These are phyloP conservation scores for Podarcis muralis DNA, from an alignment of 2,113 vertebrate genomes.

Conservation along the genomic window DNA sequence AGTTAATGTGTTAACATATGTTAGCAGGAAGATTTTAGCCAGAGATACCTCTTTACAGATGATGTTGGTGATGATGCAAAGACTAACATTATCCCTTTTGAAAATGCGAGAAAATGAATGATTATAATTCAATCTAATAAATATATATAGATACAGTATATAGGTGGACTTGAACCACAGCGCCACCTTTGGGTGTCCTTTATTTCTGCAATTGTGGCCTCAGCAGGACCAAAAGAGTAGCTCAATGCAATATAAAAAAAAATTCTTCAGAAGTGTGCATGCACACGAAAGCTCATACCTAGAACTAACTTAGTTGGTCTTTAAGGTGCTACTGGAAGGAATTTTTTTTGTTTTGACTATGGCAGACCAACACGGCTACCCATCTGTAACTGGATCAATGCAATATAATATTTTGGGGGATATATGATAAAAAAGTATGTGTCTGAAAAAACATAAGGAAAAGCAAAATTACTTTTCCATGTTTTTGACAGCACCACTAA, in stretches of 20 bases:
- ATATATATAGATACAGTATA: constrained; percentile 25
- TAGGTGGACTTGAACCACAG: constrained; percentile 78
- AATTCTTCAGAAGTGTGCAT: too few relatives aligned
- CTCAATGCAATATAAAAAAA: fast-evolving
- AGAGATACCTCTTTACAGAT: constrained; percentile 28
- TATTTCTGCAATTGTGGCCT: constrained; percentile 58
- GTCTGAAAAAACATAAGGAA: background rate
- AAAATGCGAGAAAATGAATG: constrained; percentile 38
- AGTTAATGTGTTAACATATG: constrained; percentile 17
- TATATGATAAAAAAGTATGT: background rate
- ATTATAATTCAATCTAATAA: background rate
- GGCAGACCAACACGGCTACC: too few relatives aligned
- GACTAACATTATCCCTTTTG: constrained; percentile 36
- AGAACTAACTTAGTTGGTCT: too few relatives aligned
- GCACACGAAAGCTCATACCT: too few relatives aligned
- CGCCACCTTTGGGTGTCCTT: constrained; percentile 78
- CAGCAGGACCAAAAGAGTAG: background rate
- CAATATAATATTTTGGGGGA: background rate
- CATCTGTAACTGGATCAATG: too few relatives aligned
- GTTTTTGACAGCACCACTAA: constrained; percentile 6
- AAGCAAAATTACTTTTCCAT: background rate
- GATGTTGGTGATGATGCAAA: constrained; percentile 40
- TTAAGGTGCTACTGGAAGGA: too few relatives aligned
- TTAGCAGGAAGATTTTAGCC: background rate
- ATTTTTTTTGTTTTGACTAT: too few relatives aligned